Base-by-base conservation (phyloP, 2,888 invertebrate species). In the Nasonovia ribisnigri region DNA sequence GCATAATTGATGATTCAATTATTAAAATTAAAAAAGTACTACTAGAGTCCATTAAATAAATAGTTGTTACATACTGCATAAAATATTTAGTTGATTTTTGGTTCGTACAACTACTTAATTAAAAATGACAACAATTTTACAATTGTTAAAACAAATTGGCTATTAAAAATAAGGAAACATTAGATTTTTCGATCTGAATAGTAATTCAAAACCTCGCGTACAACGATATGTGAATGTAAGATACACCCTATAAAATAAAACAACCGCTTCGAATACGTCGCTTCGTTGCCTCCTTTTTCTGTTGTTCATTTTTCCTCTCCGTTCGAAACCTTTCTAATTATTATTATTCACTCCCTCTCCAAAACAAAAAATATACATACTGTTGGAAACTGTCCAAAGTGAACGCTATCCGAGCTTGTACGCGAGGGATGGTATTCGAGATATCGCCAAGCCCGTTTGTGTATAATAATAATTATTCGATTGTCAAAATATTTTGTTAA, bases 381-480 rank as follows among this genome's bases (percentile, higher is more conserved):
- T 42, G 54, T n/a, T 91, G 91, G 91, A 91, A 29, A 57, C 8
- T 43, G 84, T 54, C 91, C 91, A 91, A 91, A 84, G 29, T 29
- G 42, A 84, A 42, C 26, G 51, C 3, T 16, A 4, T 77, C 20
- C 36, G 3, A 36, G 77, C 36, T 36, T 20, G 77, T 36, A 77
- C 36, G 36, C 67, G 6, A 20, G 77, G 8, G 20, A 77, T 36
- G 36, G 77, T 36, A 77, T 77, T 36, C 36, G 77, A 77, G 77
- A 77, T 36, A 42, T 77, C 8, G 36, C 36, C 36, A 20, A 77
- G 77, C 20, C 77, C 77, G 36, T 77, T 77, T 77, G 3, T 77
- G 77, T 77, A 8, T 36, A 77, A 36, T 36, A 67, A 67, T 77
- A 77, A 77, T 77, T 77, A 77, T 77, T 77, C 77, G 77, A 36